Evolutionary conservation across 2,797 vertebrate species (phyloP).

Genomic region (Leuciscus waleckii): DNA sequence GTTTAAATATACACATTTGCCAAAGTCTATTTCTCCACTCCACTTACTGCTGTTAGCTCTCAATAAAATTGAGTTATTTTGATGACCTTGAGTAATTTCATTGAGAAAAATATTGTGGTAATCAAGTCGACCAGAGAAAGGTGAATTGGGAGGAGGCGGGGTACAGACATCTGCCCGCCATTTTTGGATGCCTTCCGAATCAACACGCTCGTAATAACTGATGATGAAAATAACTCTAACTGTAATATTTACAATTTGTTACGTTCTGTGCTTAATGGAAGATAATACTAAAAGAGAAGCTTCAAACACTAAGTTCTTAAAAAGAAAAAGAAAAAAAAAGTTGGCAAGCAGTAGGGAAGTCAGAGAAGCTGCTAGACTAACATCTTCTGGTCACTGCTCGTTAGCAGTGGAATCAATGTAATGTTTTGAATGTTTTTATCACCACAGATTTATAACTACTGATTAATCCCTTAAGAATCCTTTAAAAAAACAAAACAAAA

Average conservation of each 20-base stretch:
- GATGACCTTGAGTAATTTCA: conserved; percentile 13
- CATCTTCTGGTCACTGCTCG: not conserved
- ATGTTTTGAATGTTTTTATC: not conserved
- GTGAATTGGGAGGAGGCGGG: not conserved
- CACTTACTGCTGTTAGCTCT: not conserved
- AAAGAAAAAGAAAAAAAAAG: not conserved
- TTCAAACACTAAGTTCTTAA: not conserved
- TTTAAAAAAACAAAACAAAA: conserved; percentile 23
- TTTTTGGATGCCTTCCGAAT: too few relatives aligned
- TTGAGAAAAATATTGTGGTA: conserved; percentile 23
- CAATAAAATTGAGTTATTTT: conserved; percentile 3
- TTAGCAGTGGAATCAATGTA: not conserved
- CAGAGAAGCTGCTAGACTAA: not conserved
- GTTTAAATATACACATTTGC: not conserved
- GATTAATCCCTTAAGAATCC: conserved; percentile 23
- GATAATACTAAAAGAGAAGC: not conserved
- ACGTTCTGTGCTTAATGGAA: not conserved
- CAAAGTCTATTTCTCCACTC: not conserved
- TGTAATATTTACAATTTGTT: not conserved
- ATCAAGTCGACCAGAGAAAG: conserved; percentile 21
- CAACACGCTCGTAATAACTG: not conserved
- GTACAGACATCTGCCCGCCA: not conserved
- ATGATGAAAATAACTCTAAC: not conserved
- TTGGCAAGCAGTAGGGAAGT: not conserved
- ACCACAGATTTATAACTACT: conserved; percentile 9